These are phyloP conservation scores for Tetramorium parvispinum DNA, from an alignment of 1,140 invertebrate species.

Conservation along the genomic window DNA sequence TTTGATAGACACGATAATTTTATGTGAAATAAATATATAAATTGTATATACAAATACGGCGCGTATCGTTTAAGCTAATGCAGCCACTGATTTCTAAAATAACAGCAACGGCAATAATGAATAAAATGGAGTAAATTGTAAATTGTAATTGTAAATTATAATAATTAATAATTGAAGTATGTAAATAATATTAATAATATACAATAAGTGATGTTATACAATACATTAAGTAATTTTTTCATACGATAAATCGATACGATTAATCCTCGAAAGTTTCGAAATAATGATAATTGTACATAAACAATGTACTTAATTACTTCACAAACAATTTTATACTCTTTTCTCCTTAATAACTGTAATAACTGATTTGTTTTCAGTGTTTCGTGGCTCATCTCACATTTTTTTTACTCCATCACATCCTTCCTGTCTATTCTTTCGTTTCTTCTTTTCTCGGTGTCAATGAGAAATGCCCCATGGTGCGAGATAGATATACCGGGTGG, in stretches of 20 bases:
- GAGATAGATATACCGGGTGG: slow-evolving; percentile 54
- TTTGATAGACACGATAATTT: not conserved
- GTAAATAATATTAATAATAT: not conserved
- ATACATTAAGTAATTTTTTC: not conserved
- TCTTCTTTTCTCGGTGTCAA: slow-evolving; percentile 46
- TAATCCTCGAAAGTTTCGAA: not conserved
- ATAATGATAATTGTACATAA: not conserved
- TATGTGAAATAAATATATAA: not conserved
- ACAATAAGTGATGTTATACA: not conserved
- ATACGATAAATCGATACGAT: not conserved
- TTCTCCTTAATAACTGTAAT: not conserved
- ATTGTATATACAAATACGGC: not conserved
- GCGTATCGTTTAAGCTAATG: not conserved
- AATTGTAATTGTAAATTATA: not conserved
- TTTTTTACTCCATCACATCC: not conserved
- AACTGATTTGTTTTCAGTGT: not conserved
- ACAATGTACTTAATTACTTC: not conserved
- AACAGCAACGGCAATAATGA: not conserved
- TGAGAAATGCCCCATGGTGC: slow-evolving; percentile 49
- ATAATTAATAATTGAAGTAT: not conserved
- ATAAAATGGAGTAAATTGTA: slow-evolving; percentile 5
- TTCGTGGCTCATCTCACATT: not conserved
- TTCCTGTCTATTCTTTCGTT: slow-evolving; percentile 21
- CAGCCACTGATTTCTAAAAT: not conserved
- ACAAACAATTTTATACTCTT: not conserved